Evolutionary conservation across 1,140 invertebrate genomes (phyloP).

Genomic region (Odontomachus brunneus): DNA sequence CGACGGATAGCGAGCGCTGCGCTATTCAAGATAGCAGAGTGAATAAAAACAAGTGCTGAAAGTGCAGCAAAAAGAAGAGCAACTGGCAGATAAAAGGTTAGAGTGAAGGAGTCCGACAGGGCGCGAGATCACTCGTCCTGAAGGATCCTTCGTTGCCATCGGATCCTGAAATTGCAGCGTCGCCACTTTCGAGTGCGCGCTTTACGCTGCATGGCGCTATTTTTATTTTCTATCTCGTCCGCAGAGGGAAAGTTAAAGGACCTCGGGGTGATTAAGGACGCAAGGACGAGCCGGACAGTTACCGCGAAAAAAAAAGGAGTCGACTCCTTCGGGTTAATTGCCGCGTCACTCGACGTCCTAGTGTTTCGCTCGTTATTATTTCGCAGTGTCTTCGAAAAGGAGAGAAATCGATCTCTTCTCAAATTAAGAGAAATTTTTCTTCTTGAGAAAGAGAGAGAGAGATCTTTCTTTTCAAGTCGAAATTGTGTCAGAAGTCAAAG

Average conservation of each 20-base stretch:
- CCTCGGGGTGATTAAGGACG: constrained; percentile 38
- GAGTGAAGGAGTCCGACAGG: constrained; percentile 20
- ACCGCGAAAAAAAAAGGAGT: neutral
- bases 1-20: constrained; percentile 1
- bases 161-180: constrained; percentile 55
- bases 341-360: constrained; percentile 21
- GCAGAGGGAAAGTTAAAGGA: constrained; percentile 30
- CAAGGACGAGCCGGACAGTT: neutral
- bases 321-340: constrained; percentile 44
- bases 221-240: constrained; percentile 36
- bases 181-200: constrained; percentile 24
- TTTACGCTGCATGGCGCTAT: constrained; percentile 29
- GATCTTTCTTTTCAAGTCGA: neutral
- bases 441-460: no score
- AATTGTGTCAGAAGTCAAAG: neutral
- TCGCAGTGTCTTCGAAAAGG: neutral
- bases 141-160: constrained; percentile 22
- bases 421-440: neutral
- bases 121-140: constrained; percentile 45
- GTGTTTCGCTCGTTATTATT: constrained; percentile 25
- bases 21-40: constrained; percentile 57
- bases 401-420: neutral
- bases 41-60: constrained; percentile 38
- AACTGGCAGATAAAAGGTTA: constrained; percentile 27
- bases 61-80: neutral